Percentiles rank a stretch among this genome's conserved stretches.
Evolutionary conservation across 2,888 invertebrate species (phyloP).

Genomic region (Rhogogaster chlorosoma): DNA sequence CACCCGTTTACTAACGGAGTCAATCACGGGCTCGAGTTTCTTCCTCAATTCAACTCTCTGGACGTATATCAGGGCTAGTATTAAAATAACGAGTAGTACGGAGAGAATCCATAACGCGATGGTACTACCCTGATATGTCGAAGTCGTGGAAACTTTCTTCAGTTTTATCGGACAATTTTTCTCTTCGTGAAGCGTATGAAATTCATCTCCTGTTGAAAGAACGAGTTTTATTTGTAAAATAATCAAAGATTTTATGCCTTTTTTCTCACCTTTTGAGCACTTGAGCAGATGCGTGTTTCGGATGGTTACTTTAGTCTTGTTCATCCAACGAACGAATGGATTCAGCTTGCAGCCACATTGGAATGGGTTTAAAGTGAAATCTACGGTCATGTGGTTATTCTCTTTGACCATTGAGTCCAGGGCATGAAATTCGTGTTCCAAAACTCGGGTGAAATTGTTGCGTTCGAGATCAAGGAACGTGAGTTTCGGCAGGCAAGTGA

Average conservation of each 20-base stretch:
- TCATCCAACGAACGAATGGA: constrained; percentile 83
- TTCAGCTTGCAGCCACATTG: constrained; percentile 84
- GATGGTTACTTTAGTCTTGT: constrained; percentile 81
- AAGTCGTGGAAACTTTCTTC: background rate
- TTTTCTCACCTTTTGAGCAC: constrained; percentile 76
- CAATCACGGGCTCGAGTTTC: constrained; percentile 82
- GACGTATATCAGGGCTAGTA: constrained; percentile 82
- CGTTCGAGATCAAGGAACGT: constrained; percentile 85
- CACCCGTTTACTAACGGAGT: constrained; percentile 85
- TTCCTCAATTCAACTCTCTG: constrained; percentile 82
- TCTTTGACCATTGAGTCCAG: constrained; percentile 81
- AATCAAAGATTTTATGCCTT: background rate
- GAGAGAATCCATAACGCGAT: constrained; percentile 67
- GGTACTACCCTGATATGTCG: constrained; percentile 62
- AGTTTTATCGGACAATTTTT: constrained; percentile 66
- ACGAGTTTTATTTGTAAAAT: background rate
- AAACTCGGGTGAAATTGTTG: constrained; percentile 81
- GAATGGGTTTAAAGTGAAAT: constrained; percentile 85
- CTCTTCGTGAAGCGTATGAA: constrained; percentile 65
- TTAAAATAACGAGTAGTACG: constrained; percentile 79
- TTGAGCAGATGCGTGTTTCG: constrained; percentile 80
- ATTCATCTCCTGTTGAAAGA: background rate
- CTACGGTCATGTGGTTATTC: constrained; percentile 80
- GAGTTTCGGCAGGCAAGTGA: constrained; percentile 84
- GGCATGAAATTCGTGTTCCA: constrained; percentile 78